Evolutionary conservation across 2,113 vertebrate species (phyloP).

Genomic region (Pontoporia blainvillei): DNA sequence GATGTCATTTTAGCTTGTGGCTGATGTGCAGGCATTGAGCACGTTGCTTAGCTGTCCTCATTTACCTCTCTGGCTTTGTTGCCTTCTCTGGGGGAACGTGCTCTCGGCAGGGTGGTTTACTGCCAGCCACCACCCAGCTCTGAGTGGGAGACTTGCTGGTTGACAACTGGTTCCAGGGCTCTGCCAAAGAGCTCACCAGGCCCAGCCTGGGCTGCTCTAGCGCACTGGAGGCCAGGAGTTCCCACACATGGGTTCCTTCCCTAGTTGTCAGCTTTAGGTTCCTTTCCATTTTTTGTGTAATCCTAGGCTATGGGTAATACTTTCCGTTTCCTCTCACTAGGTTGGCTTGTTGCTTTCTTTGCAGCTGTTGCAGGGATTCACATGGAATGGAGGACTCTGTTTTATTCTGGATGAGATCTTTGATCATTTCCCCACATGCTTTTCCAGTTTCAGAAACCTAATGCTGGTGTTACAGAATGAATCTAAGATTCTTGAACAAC

Average conservation of each 20-base stretch:
- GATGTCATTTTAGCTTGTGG: not conserved
- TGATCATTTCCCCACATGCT: not conserved
- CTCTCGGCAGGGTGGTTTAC: not conserved
- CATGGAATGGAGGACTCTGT: constrained; percentile 15
- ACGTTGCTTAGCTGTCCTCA: not conserved
- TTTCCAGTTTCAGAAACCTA: constrained; percentile 32
- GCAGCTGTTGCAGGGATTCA: constrained; percentile 58
- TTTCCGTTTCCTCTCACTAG: constrained; percentile 43
- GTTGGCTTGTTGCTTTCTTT: constrained; percentile 34
- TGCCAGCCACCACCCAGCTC: not conserved
- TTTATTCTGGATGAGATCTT: constrained; percentile 38
- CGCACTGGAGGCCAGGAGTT: not conserved
- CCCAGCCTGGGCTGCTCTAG: not conserved
- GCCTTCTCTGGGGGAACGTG: not conserved
- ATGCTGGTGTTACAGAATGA: constrained; percentile 36
- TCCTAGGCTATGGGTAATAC: not conserved
- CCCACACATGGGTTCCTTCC: not conserved
- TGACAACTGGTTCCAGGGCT: constrained; percentile 31
- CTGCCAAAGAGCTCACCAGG: not conserved
- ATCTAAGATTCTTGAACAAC: constrained; percentile 52
- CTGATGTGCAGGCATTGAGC: not conserved
- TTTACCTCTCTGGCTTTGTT: not conserved
- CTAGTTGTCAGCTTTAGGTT: not conserved
- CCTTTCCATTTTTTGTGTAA: not conserved
- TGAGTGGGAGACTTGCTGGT: not conserved